phyloP scores from a whole-genome alignment of 1,140 invertebrate species.

The Calephelis virginiensis region DNA sequence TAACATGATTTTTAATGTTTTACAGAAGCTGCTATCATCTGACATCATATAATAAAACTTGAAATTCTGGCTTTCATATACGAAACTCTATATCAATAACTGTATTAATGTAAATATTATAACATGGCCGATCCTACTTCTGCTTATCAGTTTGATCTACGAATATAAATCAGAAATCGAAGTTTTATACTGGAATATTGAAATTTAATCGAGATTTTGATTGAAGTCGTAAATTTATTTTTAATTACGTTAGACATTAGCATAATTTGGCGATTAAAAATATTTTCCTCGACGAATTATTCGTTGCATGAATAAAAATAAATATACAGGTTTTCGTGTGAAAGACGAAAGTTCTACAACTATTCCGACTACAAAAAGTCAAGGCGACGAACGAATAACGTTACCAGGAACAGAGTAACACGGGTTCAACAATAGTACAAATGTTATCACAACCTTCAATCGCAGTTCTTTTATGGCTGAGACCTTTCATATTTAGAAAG shows the following conservation, averaged over 20 bases:
- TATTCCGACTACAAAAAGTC: slow-evolving; percentile 17
- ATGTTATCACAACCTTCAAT: slow-evolving; percentile 8
- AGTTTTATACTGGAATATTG: slow-evolving; percentile 9
- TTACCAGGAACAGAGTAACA: slow-evolving; percentile 18
- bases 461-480: slow-evolving; percentile 5
- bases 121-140: slow-evolving; percentile 8
- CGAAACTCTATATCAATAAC: slow-evolving; percentile 7
- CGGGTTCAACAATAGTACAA: slow-evolving; percentile 15
- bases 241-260: slow-evolving; percentile 2
- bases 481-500: neutral
- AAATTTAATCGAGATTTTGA: slow-evolving; percentile 3
- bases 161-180: slow-evolving; percentile 15
- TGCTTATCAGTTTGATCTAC: slow-evolving; percentile 4
- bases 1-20: too few relatives aligned
- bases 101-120: slow-evolving; percentile 1
- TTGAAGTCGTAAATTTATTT: slow-evolving; percentile 10
- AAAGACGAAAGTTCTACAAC: slow-evolving; percentile 13
- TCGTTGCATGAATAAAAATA: slow-evolving; percentile 4
- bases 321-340: slow-evolving; percentile 17
- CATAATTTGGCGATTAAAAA: slow-evolving; percentile 12
- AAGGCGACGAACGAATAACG: slow-evolving; percentile 13
- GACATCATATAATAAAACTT: too few relatives aligned
- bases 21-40: too few relatives aligned
- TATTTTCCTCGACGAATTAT: slow-evolving; percentile 12
- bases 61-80: too few relatives aligned